A percentile compares a stretch with the other conserved stretches of the same genome.
Conservation (phyloP, 2,888 invertebrate genomes). For the Monopis laevigella region DNA sequence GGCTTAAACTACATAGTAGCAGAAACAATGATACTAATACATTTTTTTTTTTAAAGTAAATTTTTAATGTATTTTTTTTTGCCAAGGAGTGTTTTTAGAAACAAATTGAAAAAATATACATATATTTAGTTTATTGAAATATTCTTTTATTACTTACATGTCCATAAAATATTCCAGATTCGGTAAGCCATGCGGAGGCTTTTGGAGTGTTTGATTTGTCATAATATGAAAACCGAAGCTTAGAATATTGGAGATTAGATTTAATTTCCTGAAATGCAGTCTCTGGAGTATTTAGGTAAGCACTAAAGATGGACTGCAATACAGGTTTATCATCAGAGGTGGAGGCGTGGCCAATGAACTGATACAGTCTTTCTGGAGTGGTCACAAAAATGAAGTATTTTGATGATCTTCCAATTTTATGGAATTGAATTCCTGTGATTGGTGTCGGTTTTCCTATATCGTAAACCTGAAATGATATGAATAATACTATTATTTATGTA, state of each 20-base stretch:
- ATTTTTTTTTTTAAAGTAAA: too few relatives aligned
- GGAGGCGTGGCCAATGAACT: slow-evolving; percentile 82
- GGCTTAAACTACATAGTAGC: too few relatives aligned
- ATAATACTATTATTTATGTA: background rate
- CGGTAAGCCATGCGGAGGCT: slow-evolving; percentile 89
- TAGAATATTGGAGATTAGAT: slow-evolving; percentile 78
- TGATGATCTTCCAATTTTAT: slow-evolving; percentile 74
- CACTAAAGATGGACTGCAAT: slow-evolving; percentile 80
- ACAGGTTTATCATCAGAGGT: slow-evolving; percentile 80
- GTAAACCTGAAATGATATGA: slow-evolving; percentile 72
- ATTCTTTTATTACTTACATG: slow-evolving; percentile 61
- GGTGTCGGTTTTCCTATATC: slow-evolving; percentile 85
- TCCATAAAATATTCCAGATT: slow-evolving; percentile 82
- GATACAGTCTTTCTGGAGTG: slow-evolving; percentile 85
- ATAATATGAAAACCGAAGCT: slow-evolving; percentile 79
- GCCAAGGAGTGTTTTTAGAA: too few relatives aligned
- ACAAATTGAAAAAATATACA: too few relatives aligned
- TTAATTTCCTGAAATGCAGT: slow-evolving; percentile 76
- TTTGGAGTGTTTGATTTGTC: slow-evolving; percentile 74
- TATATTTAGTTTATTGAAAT: too few relatives aligned
- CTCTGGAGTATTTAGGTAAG: slow-evolving; percentile 78
- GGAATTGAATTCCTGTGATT: slow-evolving; percentile 89
- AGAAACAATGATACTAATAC: too few relatives aligned
- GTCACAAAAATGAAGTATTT: slow-evolving; percentile 86
- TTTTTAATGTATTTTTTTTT: too few relatives aligned